These are phyloP conservation scores for Drosophila jambulina DNA, from an alignment of 1,140 invertebrate species.

Conservation along the genomic window DNA sequence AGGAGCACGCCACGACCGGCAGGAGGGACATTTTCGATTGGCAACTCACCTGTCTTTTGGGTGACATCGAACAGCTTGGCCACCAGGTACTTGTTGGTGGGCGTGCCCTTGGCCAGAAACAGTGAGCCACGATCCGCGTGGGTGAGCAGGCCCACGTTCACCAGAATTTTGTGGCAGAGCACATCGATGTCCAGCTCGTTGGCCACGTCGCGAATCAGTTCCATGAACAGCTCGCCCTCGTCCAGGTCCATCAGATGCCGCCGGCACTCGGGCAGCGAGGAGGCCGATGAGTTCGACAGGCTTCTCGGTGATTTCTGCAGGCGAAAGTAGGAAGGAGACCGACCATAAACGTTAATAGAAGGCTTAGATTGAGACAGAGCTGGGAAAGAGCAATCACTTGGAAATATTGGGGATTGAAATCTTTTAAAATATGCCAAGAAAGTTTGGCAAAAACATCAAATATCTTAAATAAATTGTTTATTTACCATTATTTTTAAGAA, in stretches of 20 bases:
- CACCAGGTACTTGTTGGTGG: slow-evolving; percentile 91
- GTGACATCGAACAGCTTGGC: slow-evolving; percentile 97
- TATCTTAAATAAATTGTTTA: no score
- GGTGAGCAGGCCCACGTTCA: slow-evolving; percentile 95
- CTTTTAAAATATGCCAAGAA: no score
- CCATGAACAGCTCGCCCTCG: slow-evolving; percentile 95
- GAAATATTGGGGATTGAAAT: background rate
- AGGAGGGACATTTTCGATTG: slow-evolving; percentile 15
- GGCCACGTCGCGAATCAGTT: slow-evolving; percentile 95
- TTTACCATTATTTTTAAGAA: background rate
- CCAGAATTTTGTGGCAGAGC: slow-evolving; percentile 96
- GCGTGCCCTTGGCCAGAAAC: slow-evolving; percentile 93
- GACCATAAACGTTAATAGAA: slow-evolving; percentile 65
- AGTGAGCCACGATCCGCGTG: slow-evolving; percentile 94
- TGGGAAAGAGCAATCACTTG: background rate
- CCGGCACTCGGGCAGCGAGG: slow-evolving; percentile 85
- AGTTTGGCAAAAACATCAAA: no score
- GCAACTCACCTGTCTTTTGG: slow-evolving; percentile 90
- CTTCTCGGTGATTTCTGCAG: slow-evolving; percentile 86
- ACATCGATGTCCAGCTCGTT: slow-evolving; percentile 97
- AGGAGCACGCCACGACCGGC: background rate
- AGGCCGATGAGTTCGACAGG: slow-evolving; percentile 85
- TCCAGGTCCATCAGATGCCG: slow-evolving; percentile 88
- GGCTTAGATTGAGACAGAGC: slow-evolving; percentile 42
- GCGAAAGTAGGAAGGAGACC: background rate